These are phyloP conservation scores for Cosmopolites sordidus DNA, from an alignment of 2,888 invertebrate genomes.

Conservation along the genomic window DNA sequence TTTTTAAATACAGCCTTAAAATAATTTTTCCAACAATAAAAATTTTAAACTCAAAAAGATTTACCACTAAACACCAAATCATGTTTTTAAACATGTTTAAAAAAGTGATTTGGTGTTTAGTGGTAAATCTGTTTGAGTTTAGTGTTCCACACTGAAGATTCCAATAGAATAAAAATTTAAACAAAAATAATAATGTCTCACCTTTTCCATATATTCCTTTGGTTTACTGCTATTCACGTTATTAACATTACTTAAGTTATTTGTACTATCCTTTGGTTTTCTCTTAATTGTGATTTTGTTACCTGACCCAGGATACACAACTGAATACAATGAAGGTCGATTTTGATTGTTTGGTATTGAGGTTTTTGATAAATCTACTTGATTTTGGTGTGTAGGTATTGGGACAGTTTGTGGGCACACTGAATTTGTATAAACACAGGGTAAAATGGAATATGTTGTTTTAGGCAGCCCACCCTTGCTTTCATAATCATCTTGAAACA, in stretches of 20 bases:
- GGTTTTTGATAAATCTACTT: conserved; percentile 30
- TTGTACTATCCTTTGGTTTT: conserved; percentile 52
- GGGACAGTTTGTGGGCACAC: conserved; percentile 45
- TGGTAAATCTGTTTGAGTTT: too few species aligned
- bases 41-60: not conserved
- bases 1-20: conserved; percentile 52
- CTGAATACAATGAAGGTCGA: conserved; percentile 67
- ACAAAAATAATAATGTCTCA: conserved; percentile 18
- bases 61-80: too few species aligned
- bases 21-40: not conserved
- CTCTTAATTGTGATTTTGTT: conserved; percentile 81
- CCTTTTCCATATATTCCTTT: conserved; percentile 38
- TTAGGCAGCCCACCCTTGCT: conserved; percentile 69
- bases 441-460: conserved; percentile 69
- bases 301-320: conserved; percentile 74
- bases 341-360: conserved; percentile 43
- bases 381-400: conserved; percentile 18
- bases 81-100: too few species aligned
- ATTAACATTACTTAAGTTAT: conserved; percentile 24
- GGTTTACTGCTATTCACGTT: conserved; percentile 31
- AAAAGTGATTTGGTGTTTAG: too few species aligned
- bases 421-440: conserved; percentile 67
- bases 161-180: not conserved
- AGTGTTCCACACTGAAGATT: too few species aligned
- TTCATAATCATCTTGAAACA: conserved; percentile 71